Percentiles rank a stretch among this genome's conserved stretches.
Conservation (phyloP, 1,140 invertebrate species). For the Drosophila subpulchrella region DNA sequence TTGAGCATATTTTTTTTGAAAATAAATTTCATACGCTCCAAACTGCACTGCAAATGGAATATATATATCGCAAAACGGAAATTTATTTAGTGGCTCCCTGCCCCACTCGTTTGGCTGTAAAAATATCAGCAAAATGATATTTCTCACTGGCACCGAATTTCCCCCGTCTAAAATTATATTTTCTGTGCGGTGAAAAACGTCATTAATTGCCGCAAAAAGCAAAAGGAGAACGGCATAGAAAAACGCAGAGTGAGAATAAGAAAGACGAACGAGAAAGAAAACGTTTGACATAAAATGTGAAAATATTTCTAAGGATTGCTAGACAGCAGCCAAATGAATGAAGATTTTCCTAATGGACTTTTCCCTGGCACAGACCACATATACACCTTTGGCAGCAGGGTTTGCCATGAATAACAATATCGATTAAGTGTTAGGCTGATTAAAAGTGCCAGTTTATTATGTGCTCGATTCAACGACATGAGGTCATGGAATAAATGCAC, state of each 20-base stretch:
- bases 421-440: constrained; percentile 21
- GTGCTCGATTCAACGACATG: neutral
- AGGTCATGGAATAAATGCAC: neutral
- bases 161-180: constrained; percentile 64
- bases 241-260: constrained; percentile 9
- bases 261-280: constrained; percentile 1
- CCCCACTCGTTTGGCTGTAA: constrained; percentile 20
- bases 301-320: constrained; percentile 32
- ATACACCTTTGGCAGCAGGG: neutral
- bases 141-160: constrained; percentile 38
- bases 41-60: constrained; percentile 39
- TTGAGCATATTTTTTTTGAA: constrained; percentile 50
- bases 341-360: constrained; percentile 41
- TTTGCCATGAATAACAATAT: constrained; percentile 11
- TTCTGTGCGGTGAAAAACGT: constrained; percentile 59
- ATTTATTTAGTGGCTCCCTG: constrained; percentile 36
- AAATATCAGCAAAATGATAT: constrained; percentile 49
- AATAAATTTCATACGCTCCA: constrained; percentile 33
- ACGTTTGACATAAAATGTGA: constrained; percentile 28
- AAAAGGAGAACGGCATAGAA: constrained; percentile 8
- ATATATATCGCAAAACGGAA: constrained; percentile 44
- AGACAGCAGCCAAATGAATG: constrained; percentile 24
- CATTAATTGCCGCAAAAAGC: constrained; percentile 60
- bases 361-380: constrained; percentile 11
- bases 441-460: constrained; percentile 26